Evolutionary conservation across 2,797 vertebrate species (phyloP).

Genomic region (Anisognathus igniventris): DNA sequence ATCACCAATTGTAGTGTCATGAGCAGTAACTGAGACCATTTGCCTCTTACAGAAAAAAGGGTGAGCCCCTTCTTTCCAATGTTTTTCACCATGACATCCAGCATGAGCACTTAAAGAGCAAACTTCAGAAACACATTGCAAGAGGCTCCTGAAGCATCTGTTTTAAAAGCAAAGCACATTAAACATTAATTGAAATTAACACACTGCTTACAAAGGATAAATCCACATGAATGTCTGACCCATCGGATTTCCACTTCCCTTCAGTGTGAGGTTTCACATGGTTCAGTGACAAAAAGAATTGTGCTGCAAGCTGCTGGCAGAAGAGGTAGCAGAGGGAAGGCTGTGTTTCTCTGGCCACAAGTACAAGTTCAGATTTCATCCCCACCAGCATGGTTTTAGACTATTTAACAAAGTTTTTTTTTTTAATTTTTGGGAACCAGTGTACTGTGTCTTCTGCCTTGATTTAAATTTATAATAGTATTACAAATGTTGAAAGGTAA

Average conservation of each 20-base stretch:
- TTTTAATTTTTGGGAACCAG: background rate
- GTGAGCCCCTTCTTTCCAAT: background rate
- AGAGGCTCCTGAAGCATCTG: background rate
- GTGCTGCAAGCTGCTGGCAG: background rate
- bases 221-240: background rate
- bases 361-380: background rate
- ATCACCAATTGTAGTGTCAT: background rate
- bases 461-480: background rate
- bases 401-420: background rate
- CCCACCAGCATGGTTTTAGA: background rate
- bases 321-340: background rate
- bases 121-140: background rate
- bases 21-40: background rate
- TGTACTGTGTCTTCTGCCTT: background rate
- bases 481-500: background rate
- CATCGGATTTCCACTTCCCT: background rate
- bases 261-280: background rate
- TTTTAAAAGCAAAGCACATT: background rate
- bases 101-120: fast-evolving
- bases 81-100: background rate
- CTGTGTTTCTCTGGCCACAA: background rate
- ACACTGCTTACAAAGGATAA: background rate
- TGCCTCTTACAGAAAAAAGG: background rate
- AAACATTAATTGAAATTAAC: background rate
- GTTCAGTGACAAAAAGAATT: background rate